phyloP scores from a whole-genome alignment of 2,113 vertebrate species.

The Hyperoodon ampullatus region DNA sequence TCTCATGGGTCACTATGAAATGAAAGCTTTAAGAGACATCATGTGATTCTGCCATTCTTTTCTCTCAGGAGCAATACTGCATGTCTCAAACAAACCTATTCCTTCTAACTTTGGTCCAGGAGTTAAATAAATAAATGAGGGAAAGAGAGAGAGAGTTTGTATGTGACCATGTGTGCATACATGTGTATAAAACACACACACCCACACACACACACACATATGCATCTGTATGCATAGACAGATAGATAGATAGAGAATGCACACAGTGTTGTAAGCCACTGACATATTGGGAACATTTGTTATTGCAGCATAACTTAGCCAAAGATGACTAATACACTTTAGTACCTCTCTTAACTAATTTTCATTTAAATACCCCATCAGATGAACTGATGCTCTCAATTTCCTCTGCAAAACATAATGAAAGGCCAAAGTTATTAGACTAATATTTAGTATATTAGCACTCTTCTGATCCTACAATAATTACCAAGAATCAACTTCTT shows the following conservation, averaged over 20 bases:
- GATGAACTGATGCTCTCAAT: background rate
- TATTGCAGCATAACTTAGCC: background rate
- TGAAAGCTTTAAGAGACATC: background rate
- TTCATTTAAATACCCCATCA: background rate
- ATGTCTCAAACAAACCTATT: background rate
- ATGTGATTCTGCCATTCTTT: background rate
- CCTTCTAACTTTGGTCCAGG: background rate
- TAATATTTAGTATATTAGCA: background rate
- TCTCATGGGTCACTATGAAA: background rate
- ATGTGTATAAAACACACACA: background rate
- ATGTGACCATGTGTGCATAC: background rate
- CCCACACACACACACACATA: fast-evolving
- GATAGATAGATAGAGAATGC: background rate
- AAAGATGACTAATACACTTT: background rate
- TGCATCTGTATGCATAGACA: background rate
- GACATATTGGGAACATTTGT: background rate
- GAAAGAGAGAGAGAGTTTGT: background rate
- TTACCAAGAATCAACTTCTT: conserved; percentile 23
- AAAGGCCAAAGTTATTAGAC: background rate
- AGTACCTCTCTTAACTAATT: background rate
- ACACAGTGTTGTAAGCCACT: background rate
- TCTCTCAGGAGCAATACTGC: background rate
- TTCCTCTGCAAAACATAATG: background rate
- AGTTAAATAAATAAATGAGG: background rate
- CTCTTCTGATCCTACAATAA: background rate